A percentile compares a stretch with the other conserved stretches of the same genome.
phyloP scores from a whole-genome alignment of 2,113 vertebrate species.

The Chaenogobius annularis region DNA sequence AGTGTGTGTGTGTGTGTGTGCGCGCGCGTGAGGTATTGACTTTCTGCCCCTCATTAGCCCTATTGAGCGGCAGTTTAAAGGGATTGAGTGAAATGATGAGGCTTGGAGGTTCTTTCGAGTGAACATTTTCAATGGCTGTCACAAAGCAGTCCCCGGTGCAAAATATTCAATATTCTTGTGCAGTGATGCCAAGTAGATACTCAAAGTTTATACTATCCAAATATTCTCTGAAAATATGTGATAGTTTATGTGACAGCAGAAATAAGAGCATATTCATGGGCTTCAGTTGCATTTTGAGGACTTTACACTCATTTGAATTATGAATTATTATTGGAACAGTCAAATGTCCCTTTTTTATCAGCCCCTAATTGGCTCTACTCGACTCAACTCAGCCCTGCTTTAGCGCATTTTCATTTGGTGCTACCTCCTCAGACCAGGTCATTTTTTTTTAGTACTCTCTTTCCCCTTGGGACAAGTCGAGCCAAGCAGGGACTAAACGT shows the following conservation, averaged over 20 bases:
- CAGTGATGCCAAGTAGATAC: no score
- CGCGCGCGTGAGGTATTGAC: slow-evolving; percentile 46
- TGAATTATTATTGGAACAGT: not conserved
- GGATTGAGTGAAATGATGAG: slow-evolving; percentile 1
- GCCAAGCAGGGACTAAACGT: no score
- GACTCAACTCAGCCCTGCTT: no score
- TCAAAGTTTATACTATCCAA: no score
- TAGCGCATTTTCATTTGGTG: no score
- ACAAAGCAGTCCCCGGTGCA: not conserved
- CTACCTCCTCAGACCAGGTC: no score
- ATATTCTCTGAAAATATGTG: no score
- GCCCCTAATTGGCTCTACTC: no score
- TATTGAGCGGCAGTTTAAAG: slow-evolving; percentile 24
- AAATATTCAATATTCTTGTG: not conserved
- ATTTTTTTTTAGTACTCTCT: no score
- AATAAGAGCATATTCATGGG: not conserved
- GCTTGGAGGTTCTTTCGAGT: not conserved
- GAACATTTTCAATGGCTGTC: not conserved
- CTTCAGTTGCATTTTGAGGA: not conserved
- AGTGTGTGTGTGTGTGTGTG: slow-evolving; percentile 12
- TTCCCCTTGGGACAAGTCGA: no score
- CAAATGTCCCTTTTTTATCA: not conserved
- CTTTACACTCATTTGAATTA: no score
- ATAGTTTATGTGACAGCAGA: no score
- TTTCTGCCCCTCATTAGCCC: slow-evolving; percentile 18